Conservation (phyloP, 2,113 vertebrate species). For the Pangasianodon hypophthalmus region DNA sequence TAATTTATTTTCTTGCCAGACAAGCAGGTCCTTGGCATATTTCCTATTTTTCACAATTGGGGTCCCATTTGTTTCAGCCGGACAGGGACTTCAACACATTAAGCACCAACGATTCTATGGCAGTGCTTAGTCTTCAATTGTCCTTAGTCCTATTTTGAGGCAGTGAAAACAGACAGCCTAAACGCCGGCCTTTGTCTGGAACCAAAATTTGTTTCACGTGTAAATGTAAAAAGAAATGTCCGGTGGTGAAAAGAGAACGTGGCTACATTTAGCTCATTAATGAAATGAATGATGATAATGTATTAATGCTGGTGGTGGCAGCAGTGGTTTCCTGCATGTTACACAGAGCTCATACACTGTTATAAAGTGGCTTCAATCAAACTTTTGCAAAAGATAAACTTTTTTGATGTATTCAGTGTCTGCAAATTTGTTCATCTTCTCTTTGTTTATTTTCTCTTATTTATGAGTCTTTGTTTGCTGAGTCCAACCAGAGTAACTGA, state of each 20-base stretch:
- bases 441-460: neutral
- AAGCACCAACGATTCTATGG: slow-evolving; percentile 22
- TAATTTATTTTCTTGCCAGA: slow-evolving; percentile 60
- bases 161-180: slow-evolving; percentile 2
- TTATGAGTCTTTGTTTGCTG: too few species aligned
- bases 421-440: neutral
- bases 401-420: neutral
- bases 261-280: slow-evolving; percentile 27
- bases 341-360: neutral
- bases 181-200: neutral
- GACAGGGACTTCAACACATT: slow-evolving; percentile 33
- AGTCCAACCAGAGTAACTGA: neutral
- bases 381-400: neutral
- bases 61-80: slow-evolving; percentile 46
- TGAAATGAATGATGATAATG: neutral
- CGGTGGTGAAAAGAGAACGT: neutral
- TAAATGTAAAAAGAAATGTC: slow-evolving; percentile 41
- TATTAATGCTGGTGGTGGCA: neutral
- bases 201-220: slow-evolving; percentile 35
- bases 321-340: slow-evolving; percentile 15
- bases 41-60: slow-evolving; percentile 57
- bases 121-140: slow-evolving; percentile 29
- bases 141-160: slow-evolving; percentile 18
- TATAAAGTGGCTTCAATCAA: neutral
- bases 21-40: slow-evolving; percentile 56